Base-by-base conservation (phyloP, 2,797 vertebrate species). In the Falco biarmicus region DNA sequence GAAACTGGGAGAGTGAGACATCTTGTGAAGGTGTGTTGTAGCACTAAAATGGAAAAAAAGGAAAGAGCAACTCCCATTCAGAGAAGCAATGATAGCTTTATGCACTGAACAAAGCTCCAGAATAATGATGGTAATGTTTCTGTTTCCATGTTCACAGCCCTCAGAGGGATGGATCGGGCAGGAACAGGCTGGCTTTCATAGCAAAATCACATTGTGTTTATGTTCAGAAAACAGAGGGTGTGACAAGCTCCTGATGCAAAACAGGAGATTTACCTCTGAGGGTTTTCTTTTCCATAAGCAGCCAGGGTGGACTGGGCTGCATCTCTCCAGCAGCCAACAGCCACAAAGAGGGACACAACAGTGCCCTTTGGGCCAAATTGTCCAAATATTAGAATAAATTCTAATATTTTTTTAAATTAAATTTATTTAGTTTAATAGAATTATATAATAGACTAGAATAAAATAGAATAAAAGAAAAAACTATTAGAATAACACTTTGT, bases 1-100 rank as follows among this genome's bases (percentile, higher is more conserved):
- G 61, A 89, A 91, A 76, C 29, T 3, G 8, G 61, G 57, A 92
- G 90, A 97, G 78, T 96, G 82, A 97, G 96, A 97, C 89, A 95
- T 97, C 96, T 96, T 76, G 76, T 83, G 94, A 90, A 92, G 32
- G 65, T 84, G 87, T 34, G 69, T 75, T 84, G 69, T 57, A 91
- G 66, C 54, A 39, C n/a, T 78, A 41, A 86, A 60, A 37, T 14
- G 37, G 70, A 69, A 93, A 89, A 89, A 75, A 28, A 3, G 13
- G 41, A 29, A 86, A 90, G 48, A 79, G 9, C 39, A 65, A 13
- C 31, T 88, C 26, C 32, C 28, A 59, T 73, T 79, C 45, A 73
- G 59, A 73, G 66, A 76, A 65, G 47, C 0, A 0, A 92, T 68
- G 53, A 78, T 71, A 81, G 37, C 20, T 82, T 87, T 39, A 43